Conservation (phyloP, 2,113 vertebrate genomes). For the Prietella phreatophila region DNA sequence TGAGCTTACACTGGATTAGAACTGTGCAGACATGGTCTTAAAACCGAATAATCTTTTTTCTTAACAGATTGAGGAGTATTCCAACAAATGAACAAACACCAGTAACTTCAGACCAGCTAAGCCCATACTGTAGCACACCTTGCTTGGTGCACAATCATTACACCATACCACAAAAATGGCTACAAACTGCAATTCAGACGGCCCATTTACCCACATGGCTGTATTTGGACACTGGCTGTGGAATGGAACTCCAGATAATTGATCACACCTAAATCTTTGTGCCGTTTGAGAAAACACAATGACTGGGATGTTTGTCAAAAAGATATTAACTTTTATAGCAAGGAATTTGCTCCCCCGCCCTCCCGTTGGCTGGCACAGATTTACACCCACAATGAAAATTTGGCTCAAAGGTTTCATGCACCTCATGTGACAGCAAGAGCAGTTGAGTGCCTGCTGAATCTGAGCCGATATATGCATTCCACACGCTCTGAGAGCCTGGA, state of each 20-base stretch:
- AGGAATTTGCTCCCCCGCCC: slow-evolving; percentile 11
- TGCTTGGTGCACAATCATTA: background rate
- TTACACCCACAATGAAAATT: slow-evolving; percentile 16
- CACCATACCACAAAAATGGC: background rate
- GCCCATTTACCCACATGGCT: background rate
- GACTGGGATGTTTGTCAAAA: slow-evolving; percentile 8
- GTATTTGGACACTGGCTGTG: background rate
- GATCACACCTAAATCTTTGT: slow-evolving; percentile 11
- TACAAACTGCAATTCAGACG: background rate
- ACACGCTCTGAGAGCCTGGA: slow-evolving; percentile 36
- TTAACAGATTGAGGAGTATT: slow-evolving; percentile 41
- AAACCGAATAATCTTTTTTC: slow-evolving; percentile 50
- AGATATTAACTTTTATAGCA: slow-evolving; percentile 11
- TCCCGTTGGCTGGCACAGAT: slow-evolving; percentile 20
- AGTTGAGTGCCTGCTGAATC: slow-evolving; percentile 42
- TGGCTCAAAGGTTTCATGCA: slow-evolving; percentile 34
- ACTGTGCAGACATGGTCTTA: slow-evolving; percentile 29
- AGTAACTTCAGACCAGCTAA: background rate
- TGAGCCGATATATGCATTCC: slow-evolving; percentile 52
- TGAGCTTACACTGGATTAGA: slow-evolving; percentile 55
- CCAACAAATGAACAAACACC: background rate
- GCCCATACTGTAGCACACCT: background rate
- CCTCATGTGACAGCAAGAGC: slow-evolving; percentile 39
- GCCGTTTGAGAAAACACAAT: background rate
- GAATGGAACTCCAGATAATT: background rate